Base-by-base conservation (phyloP, 53 echinoderm and acorn worm species). In the Stichopus horrens region DNA sequence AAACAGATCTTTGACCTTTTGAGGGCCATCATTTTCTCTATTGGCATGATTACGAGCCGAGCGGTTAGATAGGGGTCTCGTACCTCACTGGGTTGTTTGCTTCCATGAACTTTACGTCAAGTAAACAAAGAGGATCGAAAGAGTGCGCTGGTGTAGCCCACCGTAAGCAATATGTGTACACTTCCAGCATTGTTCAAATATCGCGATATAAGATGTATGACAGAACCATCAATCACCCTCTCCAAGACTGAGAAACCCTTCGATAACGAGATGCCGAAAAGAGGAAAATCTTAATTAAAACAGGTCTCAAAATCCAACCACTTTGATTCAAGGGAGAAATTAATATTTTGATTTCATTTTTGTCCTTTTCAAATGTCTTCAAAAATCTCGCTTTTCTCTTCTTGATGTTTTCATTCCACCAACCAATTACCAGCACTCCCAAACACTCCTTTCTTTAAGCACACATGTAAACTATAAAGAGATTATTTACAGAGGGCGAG, bases 1-100 rank as follows among this genome's bases (percentile, higher is more conserved):
- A 79, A 79, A 55, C 9, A 53, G 53, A 79, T 79, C 79, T 79
- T 79, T 79, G 79, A 79, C 79, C 79, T 79, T 79, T 79, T 16
- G 55, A 79, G 79, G 55, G 79, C 55, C 79, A 79, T 79, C 79
- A 79, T 79, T 79, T 77, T 79, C 79, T 55, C 16, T 5, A 55
- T 53, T 79, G 54, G 18, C 51, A 13, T 54, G 18, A 77, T 52
- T 53, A 54, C 4, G 81, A 58, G 5, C n/a, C n/a, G n/a, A n/a
- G 56, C 58, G 56, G 56, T 58, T 21, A 10, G 13, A 57, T 21
- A 4, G 56, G 81, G 21, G 58, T 81, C 81, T 71, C 63, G 4
- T 37, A 21, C 81, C 81, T 81, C 21, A 56, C 54, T 5, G 5
- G 19, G 58, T 51, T 7, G 55, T 56, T 58, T 56, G 21, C 21